Evolutionary conservation across 2,113 vertebrate genomes (phyloP).

Genomic region (Xenopus tropicalis): UCB_Xtro_10.0 CM004449.2:46915501-46916000

Average conservation of each 20-base stretch:
- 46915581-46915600: not conserved
- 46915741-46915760: no score
- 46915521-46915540: no score
- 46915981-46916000: slow-evolving; percentile 32
- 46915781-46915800: not conserved
- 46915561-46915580: not conserved
- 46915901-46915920: slow-evolving; percentile 21
- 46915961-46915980: slow-evolving; percentile 11
- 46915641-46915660: no score
- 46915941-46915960: slow-evolving; percentile 36
- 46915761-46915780: not conserved
- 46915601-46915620: no score
- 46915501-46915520: no score
- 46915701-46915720: not conserved
- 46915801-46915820: no score
- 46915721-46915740: not conserved
- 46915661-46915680: no score
- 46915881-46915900: not conserved
- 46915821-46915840: not conserved
- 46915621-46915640: no score
- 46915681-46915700: no score
- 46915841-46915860: not conserved
- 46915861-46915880: not conserved
- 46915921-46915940: slow-evolving; percentile 28
- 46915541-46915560: slow-evolving; percentile 10